Evolutionary conservation across 2,113 vertebrate species (phyloP).

Genomic region (Myocastor coypus): DNA sequence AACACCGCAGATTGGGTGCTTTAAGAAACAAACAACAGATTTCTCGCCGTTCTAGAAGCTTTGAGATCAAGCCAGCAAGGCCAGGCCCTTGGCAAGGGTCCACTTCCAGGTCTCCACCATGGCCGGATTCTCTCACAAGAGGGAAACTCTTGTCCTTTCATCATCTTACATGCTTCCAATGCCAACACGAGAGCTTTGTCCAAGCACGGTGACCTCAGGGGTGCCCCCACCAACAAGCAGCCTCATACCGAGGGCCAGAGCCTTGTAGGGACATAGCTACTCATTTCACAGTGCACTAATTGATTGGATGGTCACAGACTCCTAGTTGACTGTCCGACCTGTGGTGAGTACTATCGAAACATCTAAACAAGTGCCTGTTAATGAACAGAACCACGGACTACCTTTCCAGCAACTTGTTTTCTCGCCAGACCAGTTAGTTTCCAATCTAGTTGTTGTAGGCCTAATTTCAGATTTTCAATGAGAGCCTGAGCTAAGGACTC

Average conservation of each 20-base stretch:
- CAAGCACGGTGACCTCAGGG: neutral
- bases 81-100: neutral
- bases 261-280: neutral
- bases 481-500: neutral
- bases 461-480: neutral
- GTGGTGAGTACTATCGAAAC: neutral
- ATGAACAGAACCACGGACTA: neutral
- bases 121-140: neutral
- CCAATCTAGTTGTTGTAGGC: neutral
- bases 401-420: neutral
- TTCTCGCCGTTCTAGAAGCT: neutral
- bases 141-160: neutral
- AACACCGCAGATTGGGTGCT: neutral
- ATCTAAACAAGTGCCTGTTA: neutral
- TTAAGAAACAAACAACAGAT: neutral
- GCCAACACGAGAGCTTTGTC: neutral
- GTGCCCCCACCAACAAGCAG: neutral
- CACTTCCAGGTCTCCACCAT: neutral
- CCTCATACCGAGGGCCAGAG: neutral
- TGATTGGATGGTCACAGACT: neutral
- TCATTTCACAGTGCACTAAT: neutral
- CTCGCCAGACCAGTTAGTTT: neutral
- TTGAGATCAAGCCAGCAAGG: too few species aligned
- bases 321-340: neutral
- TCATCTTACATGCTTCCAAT: neutral